These are phyloP conservation scores for Dryas iulia DNA, from an alignment of 1,140 invertebrate species.

Conservation along the genomic window DNA sequence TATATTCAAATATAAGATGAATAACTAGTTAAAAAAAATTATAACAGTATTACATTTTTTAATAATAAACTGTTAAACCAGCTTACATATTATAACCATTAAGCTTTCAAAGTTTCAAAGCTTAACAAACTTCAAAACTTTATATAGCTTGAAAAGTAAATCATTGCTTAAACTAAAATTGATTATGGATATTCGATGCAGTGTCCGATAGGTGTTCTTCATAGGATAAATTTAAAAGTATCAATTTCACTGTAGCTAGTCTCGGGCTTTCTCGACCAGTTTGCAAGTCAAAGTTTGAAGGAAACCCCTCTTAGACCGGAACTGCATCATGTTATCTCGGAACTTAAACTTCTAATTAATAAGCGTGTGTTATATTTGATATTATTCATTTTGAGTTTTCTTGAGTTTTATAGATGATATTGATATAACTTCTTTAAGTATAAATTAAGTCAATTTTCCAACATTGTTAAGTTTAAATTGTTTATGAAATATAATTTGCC, in stretches of 20 bases:
- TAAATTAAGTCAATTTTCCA: too few relatives aligned
- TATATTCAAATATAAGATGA: too few relatives aligned
- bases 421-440: too few relatives aligned
- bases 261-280: neutral
- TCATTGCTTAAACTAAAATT: too few relatives aligned
- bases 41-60: too few relatives aligned
- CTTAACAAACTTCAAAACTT: neutral
- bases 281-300: conserved; percentile 29
- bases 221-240: neutral
- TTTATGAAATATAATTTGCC: too few relatives aligned
- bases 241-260: conserved; percentile 1
- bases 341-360: neutral
- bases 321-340: neutral
- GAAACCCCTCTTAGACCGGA: conserved; percentile 7
- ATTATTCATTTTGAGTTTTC: neutral
- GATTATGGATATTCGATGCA: neutral
- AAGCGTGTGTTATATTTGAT: neutral
- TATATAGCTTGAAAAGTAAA: too few relatives aligned
- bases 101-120: neutral
- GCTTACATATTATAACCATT: too few relatives aligned
- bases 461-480: too few relatives aligned
- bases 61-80: too few relatives aligned
- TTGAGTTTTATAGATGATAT: too few relatives aligned
- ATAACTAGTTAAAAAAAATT: too few relatives aligned
- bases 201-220: neutral